Evolutionary conservation across 2,113 vertebrate genomes (phyloP), one percentile per base, ranked within the genome.

Genomic region (Albula goreensis): DNA sequence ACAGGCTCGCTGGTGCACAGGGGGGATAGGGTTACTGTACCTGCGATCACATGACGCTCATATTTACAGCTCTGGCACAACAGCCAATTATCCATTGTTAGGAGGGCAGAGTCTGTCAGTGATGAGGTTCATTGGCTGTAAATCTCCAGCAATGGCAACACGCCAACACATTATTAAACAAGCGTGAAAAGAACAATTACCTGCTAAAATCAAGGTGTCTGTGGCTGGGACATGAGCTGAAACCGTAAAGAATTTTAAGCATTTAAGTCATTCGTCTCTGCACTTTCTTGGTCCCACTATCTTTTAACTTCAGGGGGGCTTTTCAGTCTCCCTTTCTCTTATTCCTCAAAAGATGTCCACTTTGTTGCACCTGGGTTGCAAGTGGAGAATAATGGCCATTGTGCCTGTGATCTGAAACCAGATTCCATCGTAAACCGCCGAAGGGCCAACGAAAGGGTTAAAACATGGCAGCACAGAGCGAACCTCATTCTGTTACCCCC

Each of bases 1-100:
- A 66, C 60, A 22, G 60, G 60, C 60, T 66, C 60, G 5, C 3
- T 11, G 10, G n/a, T n/a, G 50, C 50, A 4, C 19, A 53, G 19
- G 52, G 25, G 25, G 15, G 25, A 83, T 60, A 83, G 5, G 31
- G n/a, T 83, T 83, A 83, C 53, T 31, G 10, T 82, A 80, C 70
- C 70, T 74, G 78, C 50, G 19, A 50, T 80, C 70, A 74, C 70
- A 74, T 74, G 70, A 31, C 22, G 31, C 78, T 19, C 78, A 77
- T 11, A 77, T 15, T 77, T 77, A 77, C 70, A 77, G 70, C 70
- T 19, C 25, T 6, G 22, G 17, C 25, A 19, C 41, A 80, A 50
- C 41, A 80, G 41, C 50, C 50, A 51, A 50, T 49, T 80, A 80
- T 50, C 78, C 22, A 80, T 80, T 80, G 78, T 50, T 50, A 80